A percentile compares a stretch with the other conserved stretches of the same genome.
Conservation (phyloP, 2,888 invertebrate genomes). For the Xestia rhomboidea region DNA sequence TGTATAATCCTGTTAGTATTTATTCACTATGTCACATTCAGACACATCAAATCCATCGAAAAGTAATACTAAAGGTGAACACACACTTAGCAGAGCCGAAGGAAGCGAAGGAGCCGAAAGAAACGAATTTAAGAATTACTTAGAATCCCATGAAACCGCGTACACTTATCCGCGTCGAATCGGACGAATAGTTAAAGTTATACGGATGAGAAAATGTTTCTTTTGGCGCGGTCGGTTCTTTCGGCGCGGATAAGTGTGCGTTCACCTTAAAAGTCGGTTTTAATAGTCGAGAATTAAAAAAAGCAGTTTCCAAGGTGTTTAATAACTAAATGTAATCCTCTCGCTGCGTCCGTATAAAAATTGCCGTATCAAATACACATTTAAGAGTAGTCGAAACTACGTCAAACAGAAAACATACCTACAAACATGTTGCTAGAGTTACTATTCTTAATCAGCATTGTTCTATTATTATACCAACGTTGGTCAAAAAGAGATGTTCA, state of each 20-base stretch:
- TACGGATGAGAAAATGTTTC: no score
- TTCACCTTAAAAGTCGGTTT: neutral
- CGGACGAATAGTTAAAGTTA: no score
- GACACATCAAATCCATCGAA: no score
- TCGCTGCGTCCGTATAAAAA: slow-evolving; percentile 22
- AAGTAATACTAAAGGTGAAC: neutral
- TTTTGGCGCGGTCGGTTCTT: no score
- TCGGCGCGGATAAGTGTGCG: no score
- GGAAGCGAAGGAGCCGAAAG: no score
- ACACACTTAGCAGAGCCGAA: no score
- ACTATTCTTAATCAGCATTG: slow-evolving; percentile 18
- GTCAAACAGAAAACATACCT: slow-evolving; percentile 1
- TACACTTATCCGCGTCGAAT: no score
- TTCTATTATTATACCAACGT: slow-evolving; percentile 46
- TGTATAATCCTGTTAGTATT: neutral
- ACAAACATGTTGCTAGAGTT: slow-evolving; percentile 34
- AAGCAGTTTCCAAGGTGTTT: neutral
- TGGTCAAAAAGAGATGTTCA: slow-evolving; percentile 59
- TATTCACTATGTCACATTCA: neutral
- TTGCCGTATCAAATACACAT: slow-evolving; percentile 13
- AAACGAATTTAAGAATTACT: no score
- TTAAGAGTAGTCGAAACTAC: neutral
- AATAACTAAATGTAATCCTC: neutral
- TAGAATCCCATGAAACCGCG: no score
- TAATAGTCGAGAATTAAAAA: neutral